These are phyloP conservation scores for Plectropomus leopardus DNA, from an alignment of 2,113 vertebrate species.

Conservation along the genomic window DNA sequence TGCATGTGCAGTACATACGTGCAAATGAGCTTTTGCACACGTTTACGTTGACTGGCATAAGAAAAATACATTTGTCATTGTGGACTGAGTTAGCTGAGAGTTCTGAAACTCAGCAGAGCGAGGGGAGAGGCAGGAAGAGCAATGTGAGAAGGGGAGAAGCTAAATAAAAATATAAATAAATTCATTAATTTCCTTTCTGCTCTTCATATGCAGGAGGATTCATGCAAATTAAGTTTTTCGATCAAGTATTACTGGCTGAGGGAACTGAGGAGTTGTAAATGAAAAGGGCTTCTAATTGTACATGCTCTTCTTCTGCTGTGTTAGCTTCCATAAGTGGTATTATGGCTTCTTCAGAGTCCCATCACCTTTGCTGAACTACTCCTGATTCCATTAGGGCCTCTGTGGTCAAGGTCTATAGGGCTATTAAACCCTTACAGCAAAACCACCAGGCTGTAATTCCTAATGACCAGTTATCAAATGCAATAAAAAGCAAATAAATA, in stretches of 20 bases:
- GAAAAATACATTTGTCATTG: constrained; percentile 48
- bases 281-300: constrained; percentile 72
- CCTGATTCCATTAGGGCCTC: constrained; percentile 69
- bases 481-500: no score
- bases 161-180: constrained; percentile 41
- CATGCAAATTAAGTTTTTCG: constrained; percentile 66
- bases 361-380: constrained; percentile 60
- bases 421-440: constrained; percentile 67
- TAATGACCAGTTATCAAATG: constrained; percentile 61
- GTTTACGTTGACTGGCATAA: constrained; percentile 28
- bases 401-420: constrained; percentile 63
- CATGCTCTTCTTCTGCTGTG: constrained; percentile 34
- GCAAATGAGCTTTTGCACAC: constrained; percentile 30
- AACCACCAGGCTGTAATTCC: constrained; percentile 46
- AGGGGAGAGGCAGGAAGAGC: constrained; percentile 19
- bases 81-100: constrained; percentile 20
- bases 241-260: constrained; percentile 60
- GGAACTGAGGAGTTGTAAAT: constrained; percentile 67
- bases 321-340: constrained; percentile 70
- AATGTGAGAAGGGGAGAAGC: constrained; percentile 29
- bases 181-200: constrained; percentile 61
- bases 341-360: constrained; percentile 57
- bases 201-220: constrained; percentile 57
- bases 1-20: neutral
- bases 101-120: constrained; percentile 4